Conservation (phyloP, 2,113 vertebrate species). For the Archilochus colubris region DNA sequence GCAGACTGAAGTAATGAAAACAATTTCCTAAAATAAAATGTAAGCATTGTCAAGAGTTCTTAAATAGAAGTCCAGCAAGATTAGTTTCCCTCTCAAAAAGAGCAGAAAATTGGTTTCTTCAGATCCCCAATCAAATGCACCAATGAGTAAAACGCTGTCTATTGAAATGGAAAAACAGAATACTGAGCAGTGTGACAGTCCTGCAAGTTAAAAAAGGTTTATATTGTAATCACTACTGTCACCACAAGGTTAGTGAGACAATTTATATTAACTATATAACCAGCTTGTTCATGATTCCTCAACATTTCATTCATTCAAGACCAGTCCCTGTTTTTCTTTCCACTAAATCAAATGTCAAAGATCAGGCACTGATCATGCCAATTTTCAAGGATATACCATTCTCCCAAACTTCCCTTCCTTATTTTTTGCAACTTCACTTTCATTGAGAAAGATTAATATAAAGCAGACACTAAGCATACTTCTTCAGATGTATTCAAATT, state of each 20-base stretch:
- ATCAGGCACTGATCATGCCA: background rate
- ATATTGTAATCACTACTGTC: constrained; percentile 4
- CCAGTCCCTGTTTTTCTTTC: background rate
- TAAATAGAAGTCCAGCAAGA: constrained; percentile 51
- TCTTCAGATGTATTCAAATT: background rate
- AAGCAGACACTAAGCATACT: background rate
- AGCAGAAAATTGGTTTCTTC: constrained; percentile 52
- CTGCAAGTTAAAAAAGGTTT: background rate
- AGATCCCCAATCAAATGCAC: background rate
- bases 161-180: constrained; percentile 3
- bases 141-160: constrained; percentile 22
- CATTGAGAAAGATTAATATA: background rate
- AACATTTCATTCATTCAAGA: background rate
- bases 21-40: constrained; percentile 53
- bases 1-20: constrained; percentile 43
- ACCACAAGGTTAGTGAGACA: background rate
- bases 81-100: constrained; percentile 45
- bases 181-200: background rate
- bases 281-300: background rate
- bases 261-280: background rate
- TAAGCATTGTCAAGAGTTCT: constrained; percentile 35
- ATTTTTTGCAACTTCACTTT: background rate
- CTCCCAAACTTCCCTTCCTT: background rate
- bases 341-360: background rate
- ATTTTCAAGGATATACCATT: background rate